These are phyloP conservation scores for Sus scrofa DNA, from an alignment of 2,113 vertebrate genomes.

Conservation along the genomic window T2T-Sscrofa CM000819.6:67949001-67949500, in stretches of 20 bases:
- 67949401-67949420: background rate
- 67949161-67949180: background rate
- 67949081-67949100: background rate
- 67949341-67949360: background rate
- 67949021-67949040: background rate
- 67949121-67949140: background rate
- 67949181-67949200: background rate
- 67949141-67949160: background rate
- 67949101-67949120: background rate
- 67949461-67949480: background rate
- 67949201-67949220: background rate
- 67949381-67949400: background rate
- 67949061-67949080: background rate
- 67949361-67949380: background rate
- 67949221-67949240: background rate
- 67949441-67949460: background rate
- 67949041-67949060: background rate
- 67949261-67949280: background rate
- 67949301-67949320: background rate
- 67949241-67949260: background rate
- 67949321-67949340: background rate
- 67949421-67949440: background rate
- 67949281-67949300: constrained; percentile 3
- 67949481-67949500: background rate
- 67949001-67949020: background rate